phyloP scores from a whole-genome alignment of 2,797 vertebrate species.

The Mus caroli region DNA sequence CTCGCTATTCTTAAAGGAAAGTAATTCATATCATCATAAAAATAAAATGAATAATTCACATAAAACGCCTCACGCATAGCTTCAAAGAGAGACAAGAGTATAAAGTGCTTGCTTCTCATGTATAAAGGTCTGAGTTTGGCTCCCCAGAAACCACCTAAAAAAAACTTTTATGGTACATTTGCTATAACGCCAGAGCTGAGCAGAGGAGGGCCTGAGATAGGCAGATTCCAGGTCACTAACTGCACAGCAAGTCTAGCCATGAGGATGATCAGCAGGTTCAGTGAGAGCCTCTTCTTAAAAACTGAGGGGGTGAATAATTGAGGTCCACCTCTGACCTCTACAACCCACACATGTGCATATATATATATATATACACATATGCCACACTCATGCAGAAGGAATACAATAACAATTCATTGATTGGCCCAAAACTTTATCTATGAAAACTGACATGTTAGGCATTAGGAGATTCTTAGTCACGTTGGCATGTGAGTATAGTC shows the following conservation, averaged over 20 bases:
- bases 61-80: background rate
- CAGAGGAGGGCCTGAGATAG: background rate
- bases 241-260: background rate
- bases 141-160: background rate
- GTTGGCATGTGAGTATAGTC: background rate
- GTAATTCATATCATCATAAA: constrained; percentile 46
- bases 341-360: background rate
- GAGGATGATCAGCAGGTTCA: background rate
- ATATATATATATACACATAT: background rate
- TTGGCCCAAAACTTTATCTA: constrained; percentile 37
- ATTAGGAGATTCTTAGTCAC: constrained; percentile 47
- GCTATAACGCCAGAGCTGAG: background rate
- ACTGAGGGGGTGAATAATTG: background rate
- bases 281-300: background rate
- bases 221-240: background rate
- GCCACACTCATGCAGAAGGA: background rate
- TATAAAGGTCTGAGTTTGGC: background rate
- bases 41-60: background rate
- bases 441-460: constrained; percentile 43
- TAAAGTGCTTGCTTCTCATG: background rate
- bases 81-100: background rate
- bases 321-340: background rate
- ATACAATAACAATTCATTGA: constrained; percentile 44
- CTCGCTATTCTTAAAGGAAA: constrained; percentile 59
- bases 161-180: too few species aligned